A percentile compares a stretch with the other conserved stretches of the same genome.
Evolutionary conservation across 2,113 vertebrate species (phyloP).

Genomic region (Eolophus roseicapilla): DNA sequence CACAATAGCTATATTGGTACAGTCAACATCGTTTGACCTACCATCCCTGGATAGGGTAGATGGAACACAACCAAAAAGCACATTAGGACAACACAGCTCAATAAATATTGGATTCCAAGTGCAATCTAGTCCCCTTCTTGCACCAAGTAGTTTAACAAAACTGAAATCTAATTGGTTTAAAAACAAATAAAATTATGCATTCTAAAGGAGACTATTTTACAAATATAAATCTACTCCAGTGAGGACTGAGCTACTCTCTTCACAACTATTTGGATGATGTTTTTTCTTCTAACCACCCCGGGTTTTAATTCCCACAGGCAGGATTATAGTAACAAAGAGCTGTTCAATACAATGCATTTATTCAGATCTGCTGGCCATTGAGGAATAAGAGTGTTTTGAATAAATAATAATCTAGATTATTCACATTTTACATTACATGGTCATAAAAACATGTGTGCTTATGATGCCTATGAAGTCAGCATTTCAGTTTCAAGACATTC

Average conservation of each 20-base stretch:
- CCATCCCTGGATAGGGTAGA: background rate
- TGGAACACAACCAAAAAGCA: background rate
- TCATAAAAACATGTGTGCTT: background rate
- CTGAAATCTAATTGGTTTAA: background rate
- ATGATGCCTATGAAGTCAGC: background rate
- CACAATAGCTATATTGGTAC: background rate
- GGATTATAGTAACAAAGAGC: background rate
- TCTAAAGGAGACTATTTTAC: background rate
- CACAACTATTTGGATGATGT: background rate
- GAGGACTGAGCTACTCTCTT: background rate
- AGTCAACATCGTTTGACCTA: background rate
- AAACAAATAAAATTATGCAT: background rate
- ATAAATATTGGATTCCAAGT: slow-evolving; percentile 36
- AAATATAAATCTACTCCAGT: background rate
- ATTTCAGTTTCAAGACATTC: too few relatives aligned
- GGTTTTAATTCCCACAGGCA: background rate
- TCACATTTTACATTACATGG: background rate
- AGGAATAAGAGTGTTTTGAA: background rate
- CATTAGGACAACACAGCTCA: background rate
- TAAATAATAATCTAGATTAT: background rate
- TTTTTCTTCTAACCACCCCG: background rate
- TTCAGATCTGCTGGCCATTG: background rate
- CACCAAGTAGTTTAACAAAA: background rate
- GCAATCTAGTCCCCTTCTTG: background rate
- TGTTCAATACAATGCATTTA: background rate